Base-by-base conservation (phyloP, 2,113 vertebrate species). In the Alouatta palliata region DNA sequence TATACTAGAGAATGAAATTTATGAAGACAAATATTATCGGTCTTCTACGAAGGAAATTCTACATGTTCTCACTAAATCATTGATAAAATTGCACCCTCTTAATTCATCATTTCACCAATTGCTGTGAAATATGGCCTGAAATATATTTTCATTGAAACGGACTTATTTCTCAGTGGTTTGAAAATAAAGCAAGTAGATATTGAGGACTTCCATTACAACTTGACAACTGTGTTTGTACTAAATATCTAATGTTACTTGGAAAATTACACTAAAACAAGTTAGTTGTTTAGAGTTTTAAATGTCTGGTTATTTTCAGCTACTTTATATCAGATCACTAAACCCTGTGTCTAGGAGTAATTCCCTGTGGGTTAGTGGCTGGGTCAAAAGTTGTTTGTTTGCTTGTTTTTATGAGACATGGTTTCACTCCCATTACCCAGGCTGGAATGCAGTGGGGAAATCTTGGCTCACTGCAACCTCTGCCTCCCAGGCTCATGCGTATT, bases 121-220 rank as follows among this genome's bases (percentile, higher is more conserved):
- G n/a, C 32, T 71, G 1, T 77, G 16, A 87, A 77, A 94, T 77
- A 56, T 71, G 20, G 32, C 75, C 27, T 52, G 30, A 77, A 89
- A 85, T 54, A 77, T 70, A 54, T 68, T 76, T 96, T 85, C 19
- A 91, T 68, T 91, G 68, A 94, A 94, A 96, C 49, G 8, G 6
- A 76, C 21, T 91, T 35, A 37, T 83, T 92, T 88, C 40, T 87
- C 58, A 61, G 35, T 79, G 43, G 30, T 77, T 58, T 94, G 40
- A 82, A 70, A 88, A 75, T 35, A 64, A 89, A 85, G 17, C 47
- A 52, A 93, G n/a, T n/a, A 90, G 10, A 73, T 81, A 17, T 14
- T 40, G 64, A 85, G 21, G 19, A 54, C 4, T 73, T 93, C 25
- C 73, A 21, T 93, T 66, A 52, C 30, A 64, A 71, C 35, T 73